Conservation (phyloP, 2,888 invertebrate genomes). For the Mythimna vitellina region DNA sequence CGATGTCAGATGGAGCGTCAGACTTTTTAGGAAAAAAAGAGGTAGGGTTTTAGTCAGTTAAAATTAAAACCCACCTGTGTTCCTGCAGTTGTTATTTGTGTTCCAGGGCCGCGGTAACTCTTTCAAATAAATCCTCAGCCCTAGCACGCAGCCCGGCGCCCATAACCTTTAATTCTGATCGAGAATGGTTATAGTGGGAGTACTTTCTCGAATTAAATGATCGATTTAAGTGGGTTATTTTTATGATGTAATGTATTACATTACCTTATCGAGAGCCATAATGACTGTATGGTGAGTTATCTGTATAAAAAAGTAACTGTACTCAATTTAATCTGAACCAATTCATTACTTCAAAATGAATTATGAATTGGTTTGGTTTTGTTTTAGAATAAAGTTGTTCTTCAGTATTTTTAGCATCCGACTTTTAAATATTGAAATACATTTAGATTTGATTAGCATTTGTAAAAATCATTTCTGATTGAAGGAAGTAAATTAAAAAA, state of each 20-base stretch:
- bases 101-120: not conserved
- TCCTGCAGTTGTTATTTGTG: too few species aligned
- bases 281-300: not conserved
- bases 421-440: constrained; percentile 6
- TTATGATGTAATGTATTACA: constrained; percentile 9
- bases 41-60: too few species aligned
- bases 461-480: not conserved
- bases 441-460: not conserved
- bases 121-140: not conserved
- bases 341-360: constrained; percentile 30
- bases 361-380: constrained; percentile 12
- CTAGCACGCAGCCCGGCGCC: too few species aligned
- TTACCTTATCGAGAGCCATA: constrained; percentile 37
- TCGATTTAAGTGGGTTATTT: not conserved
- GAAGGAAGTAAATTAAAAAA: not conserved
- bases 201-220: not conserved
- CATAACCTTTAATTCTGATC: not conserved
- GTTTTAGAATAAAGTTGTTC: constrained; percentile 14
- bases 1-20: too few species aligned
- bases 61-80: too few species aligned
- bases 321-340: constrained; percentile 18
- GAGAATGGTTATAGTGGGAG: not conserved
- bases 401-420: constrained; percentile 5
- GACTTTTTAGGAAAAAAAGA: too few species aligned
- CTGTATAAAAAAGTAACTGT: constrained; percentile 7